Base-by-base conservation (phyloP, 2,797 vertebrate species). In the Chrosomus eos region DNA sequence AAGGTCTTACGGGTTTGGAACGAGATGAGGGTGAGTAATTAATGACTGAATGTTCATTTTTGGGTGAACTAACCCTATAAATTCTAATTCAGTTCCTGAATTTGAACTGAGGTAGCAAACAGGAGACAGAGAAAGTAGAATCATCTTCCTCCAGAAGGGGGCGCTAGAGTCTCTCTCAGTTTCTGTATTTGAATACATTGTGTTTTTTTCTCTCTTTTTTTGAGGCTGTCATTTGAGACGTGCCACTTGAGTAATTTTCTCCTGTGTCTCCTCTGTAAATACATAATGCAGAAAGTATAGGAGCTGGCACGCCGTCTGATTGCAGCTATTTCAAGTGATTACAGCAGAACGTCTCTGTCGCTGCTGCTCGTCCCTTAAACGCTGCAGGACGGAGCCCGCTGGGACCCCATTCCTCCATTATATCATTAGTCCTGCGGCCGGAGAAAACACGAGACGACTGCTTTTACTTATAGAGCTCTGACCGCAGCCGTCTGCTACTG, bases 131-230 rank as follows among this genome's bases (percentile, higher is more conserved):
- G 19, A 53, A 53, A 53, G 51, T 60, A 28, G n/a, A 16, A 3
- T 18, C 10, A 10, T 21, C 36, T 43, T 19, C 51, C n/a, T 48
- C 73, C 82, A 94, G 94, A 94, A 95, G 92, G 93, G 93, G 92
- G 94, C 94, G 91, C 88, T 93, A 92, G 92, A 94, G 87, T 88
- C 28, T 93, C 94, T 96, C 87, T 72, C 68, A 21, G 21, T 3
- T 11, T 21, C 31, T 38, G 43, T 23, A 26, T 70, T 26, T 75
- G 28, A 74, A 53, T 10, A 58, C 3, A 7, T 10, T 16, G 67
- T 45, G n/a, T 26, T 21, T 76, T 16, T 38, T 7, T 38, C 18
- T 76, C 14, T 62, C 36, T 70, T 23, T 62, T 83, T 84, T 74
- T 40, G 23, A 72, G 21, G 10, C 38, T 28, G 75, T 81, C 40